phyloP scores from a whole-genome alignment of 2,888 invertebrate genomes.

The Carterocephalus palaemon region DNA sequence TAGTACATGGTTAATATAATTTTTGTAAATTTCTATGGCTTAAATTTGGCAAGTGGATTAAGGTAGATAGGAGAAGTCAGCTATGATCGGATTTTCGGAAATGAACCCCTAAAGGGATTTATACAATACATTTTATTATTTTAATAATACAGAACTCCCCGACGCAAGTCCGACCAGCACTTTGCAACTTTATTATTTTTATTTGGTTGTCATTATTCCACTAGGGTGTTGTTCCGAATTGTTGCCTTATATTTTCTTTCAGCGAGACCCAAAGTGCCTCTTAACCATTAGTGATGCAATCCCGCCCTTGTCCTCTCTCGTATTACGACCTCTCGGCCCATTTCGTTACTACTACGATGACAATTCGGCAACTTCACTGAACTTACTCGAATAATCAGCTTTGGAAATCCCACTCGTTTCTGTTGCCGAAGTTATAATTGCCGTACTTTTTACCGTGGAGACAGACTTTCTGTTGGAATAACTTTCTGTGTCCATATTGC shows the following conservation, averaged over 20 bases:
- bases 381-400: conserved; percentile 15
- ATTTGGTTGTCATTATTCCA: no score
- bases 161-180: no score
- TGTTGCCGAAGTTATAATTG: conserved; percentile 18
- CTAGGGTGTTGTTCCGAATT: background rate
- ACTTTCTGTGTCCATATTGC: conserved; percentile 7
- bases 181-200: no score
- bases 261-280: background rate
- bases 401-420: conserved; percentile 7
- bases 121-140: no score
- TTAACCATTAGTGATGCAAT: conserved; percentile 6
- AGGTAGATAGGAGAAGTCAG: no score
- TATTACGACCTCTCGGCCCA: background rate
- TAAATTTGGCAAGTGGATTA: no score
- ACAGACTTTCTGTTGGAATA: conserved; percentile 5
- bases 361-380: conserved; percentile 8
- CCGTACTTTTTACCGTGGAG: conserved; percentile 9
- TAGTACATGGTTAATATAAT: no score
- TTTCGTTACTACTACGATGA: conserved; percentile 3
- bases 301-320: conserved; percentile 9
- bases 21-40: no score
- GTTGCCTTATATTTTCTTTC: conserved; percentile 13
- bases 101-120: no score
- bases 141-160: no score
- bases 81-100: no score